A percentile compares a stretch with the other conserved stretches of the same genome.
phyloP scores from a whole-genome alignment of 2,797 vertebrate species.

The Alectoris magna region DNA sequence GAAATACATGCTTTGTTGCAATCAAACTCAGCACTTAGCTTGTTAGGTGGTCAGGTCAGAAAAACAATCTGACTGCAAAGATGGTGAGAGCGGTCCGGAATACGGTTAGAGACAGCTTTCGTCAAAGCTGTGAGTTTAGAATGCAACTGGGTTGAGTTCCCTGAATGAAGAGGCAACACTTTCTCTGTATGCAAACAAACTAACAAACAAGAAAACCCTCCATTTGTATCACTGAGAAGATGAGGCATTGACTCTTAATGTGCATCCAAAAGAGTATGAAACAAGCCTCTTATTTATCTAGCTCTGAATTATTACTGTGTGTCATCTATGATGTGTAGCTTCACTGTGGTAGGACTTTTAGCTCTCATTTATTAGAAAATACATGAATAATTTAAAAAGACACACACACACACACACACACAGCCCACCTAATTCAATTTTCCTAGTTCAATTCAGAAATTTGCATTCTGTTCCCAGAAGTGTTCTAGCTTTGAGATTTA shows the following conservation, averaged over 20 bases:
- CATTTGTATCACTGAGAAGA: background rate
- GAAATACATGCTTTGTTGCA: background rate
- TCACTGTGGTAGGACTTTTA: background rate
- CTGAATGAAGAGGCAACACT: background rate
- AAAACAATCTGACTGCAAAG: background rate
- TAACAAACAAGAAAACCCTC: background rate
- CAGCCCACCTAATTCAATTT: conserved; percentile 28
- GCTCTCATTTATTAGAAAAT: conserved; percentile 16
- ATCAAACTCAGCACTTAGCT: background rate
- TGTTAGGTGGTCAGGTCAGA: background rate
- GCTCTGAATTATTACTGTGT: background rate
- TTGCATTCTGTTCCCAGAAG: conserved; percentile 70
- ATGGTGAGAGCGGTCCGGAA: background rate
- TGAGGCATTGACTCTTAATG: background rate
- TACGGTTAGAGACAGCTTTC: background rate
- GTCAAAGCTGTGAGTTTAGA: background rate
- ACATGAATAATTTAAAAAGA: too few relatives aligned
- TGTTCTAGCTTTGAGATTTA: conserved; percentile 60
- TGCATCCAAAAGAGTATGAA: background rate
- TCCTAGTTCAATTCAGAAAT: conserved; percentile 52
- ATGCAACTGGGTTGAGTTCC: background rate
- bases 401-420: too few relatives aligned
- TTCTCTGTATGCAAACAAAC: background rate
- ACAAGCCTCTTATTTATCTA: background rate
- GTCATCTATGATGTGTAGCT: background rate